phyloP scores from a whole-genome alignment of 2,888 invertebrate genomes.

The Muscina levida region DNA sequence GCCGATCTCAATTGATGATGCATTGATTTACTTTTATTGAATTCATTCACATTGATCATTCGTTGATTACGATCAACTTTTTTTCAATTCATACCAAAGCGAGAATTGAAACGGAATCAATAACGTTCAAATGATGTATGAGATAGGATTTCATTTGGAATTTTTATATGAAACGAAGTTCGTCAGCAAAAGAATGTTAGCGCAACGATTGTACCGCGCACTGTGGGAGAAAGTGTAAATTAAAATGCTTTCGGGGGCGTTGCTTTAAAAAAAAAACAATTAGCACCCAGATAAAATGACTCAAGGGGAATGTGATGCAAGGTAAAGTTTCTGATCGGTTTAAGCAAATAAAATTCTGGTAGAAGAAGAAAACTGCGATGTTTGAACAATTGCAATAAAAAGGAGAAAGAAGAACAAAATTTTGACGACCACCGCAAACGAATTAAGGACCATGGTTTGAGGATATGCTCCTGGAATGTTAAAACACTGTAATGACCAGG shows the following conservation, averaged over 20 bases:
- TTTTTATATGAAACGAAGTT: conserved; percentile 46
- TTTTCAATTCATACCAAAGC: neutral
- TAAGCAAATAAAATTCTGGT: too few species aligned
- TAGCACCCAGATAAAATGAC: too few species aligned
- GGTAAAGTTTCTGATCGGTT: too few species aligned
- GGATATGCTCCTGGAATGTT: too few species aligned
- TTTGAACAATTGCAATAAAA: too few species aligned
- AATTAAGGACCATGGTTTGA: too few species aligned
- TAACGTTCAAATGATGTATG: conserved; percentile 63
- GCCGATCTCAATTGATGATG: conserved; percentile 62
- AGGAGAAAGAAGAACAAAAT: too few species aligned
- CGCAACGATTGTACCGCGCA: conserved; percentile 14
- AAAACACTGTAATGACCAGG: too few species aligned
- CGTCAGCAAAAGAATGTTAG: conserved; percentile 23
- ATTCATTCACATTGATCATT: conserved; percentile 62
- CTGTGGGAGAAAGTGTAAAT: conserved; percentile 13
- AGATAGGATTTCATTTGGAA: conserved; percentile 47
- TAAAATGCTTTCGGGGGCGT: neutral
- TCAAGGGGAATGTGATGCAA: too few species aligned
- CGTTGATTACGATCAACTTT: conserved; percentile 59
- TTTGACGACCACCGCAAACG: too few species aligned
- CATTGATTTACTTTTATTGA: conserved; percentile 67
- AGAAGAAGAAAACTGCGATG: too few species aligned
- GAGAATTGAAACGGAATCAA: conserved; percentile 29
- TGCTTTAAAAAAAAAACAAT: too few species aligned